A percentile compares a stretch with the other conserved stretches of the same genome.
phyloP scores from a whole-genome alignment of 1,140 invertebrate genomes.

The Drosophila bipectinata region DNA sequence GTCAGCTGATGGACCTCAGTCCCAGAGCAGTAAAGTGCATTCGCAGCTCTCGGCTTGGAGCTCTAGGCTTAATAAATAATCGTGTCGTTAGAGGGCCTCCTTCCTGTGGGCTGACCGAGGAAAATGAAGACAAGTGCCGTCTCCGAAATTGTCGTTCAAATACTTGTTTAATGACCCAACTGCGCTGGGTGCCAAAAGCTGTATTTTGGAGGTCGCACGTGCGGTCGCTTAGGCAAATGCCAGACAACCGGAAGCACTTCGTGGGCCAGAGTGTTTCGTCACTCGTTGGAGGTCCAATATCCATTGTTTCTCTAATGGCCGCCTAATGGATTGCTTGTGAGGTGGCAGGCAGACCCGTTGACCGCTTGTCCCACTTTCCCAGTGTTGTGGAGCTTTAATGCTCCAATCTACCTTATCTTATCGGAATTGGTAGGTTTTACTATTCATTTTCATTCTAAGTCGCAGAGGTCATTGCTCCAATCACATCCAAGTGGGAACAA shows the following conservation, averaged over 20 bases:
- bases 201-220: slow-evolving; percentile 62
- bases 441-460: not conserved
- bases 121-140: slow-evolving; percentile 12
- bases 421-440: not conserved
- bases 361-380: slow-evolving; percentile 16
- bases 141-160: slow-evolving; percentile 61
- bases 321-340: slow-evolving; percentile 28
- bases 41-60: slow-evolving; percentile 20
- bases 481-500: no score
- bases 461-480: not conserved
- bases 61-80: slow-evolving; percentile 68
- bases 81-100: slow-evolving; percentile 59
- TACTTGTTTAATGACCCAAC: slow-evolving; percentile 63
- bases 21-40: slow-evolving; percentile 58
- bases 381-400: not conserved
- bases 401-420: slow-evolving; percentile 2
- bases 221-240: slow-evolving; percentile 38
- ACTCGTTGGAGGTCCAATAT: slow-evolving; percentile 37
- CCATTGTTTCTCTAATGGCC: slow-evolving; percentile 37
- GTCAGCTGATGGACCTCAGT: slow-evolving; percentile 37
- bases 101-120: slow-evolving; percentile 45
- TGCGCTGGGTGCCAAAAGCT: slow-evolving; percentile 25
- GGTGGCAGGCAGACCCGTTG: slow-evolving; percentile 23
- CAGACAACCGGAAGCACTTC: slow-evolving; percentile 46
- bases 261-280: slow-evolving; percentile 20